A percentile compares a stretch with the other conserved stretches of the same genome.
Evolutionary conservation across 2,113 vertebrate species (phyloP).

Genomic region (Chaenogobius annularis): DNA sequence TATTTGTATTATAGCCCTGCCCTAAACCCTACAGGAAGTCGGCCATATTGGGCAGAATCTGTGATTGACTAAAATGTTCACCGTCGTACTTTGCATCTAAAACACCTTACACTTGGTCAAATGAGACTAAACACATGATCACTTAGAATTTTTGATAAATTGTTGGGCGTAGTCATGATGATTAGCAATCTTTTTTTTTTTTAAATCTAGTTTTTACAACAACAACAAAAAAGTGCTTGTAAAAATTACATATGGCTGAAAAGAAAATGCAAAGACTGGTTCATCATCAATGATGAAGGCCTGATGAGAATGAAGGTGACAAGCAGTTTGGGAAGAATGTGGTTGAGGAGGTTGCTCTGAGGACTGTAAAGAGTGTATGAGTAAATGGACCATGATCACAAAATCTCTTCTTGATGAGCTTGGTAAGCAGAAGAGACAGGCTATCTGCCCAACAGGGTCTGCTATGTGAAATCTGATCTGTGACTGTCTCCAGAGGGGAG

Average conservation of each 20-base stretch:
- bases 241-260: background rate
- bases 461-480: slow-evolving; percentile 37
- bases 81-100: no score
- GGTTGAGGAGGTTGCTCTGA: background rate
- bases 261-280: background rate
- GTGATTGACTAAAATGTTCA: no score
- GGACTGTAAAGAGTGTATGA: slow-evolving; percentile 7
- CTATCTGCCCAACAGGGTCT: slow-evolving; percentile 45
- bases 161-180: no score
- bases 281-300: background rate
- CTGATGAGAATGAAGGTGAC: background rate
- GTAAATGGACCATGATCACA: background rate
- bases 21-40: no score
- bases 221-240: no score
- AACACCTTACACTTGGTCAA: no score
- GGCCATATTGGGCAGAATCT: no score
- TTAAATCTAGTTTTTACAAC: no score
- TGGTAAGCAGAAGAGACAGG: slow-evolving; percentile 42
- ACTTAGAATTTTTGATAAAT: no score
- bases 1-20: no score
- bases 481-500: slow-evolving; percentile 26
- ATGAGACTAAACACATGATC: no score
- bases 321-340: background rate
- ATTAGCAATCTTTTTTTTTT: no score
- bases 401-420: slow-evolving; percentile 33